Conservation (phyloP, 2,797 vertebrate species). For the Tokudaia muenninki region DNA sequence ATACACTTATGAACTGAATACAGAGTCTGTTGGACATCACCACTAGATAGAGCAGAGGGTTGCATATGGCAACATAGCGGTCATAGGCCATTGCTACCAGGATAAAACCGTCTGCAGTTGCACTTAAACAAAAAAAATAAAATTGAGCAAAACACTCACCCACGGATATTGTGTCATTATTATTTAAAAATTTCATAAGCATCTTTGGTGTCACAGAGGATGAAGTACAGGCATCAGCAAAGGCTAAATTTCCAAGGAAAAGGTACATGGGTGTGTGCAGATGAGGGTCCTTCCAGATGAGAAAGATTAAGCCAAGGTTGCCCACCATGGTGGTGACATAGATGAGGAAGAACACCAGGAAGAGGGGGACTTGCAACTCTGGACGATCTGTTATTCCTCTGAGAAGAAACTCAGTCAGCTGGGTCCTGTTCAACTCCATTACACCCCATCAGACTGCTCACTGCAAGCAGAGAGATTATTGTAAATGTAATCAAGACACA, state of each 20-base stretch:
- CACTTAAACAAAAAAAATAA: slow-evolving; percentile 69
- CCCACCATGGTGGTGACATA: slow-evolving; percentile 52
- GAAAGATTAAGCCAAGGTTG: slow-evolving; percentile 57
- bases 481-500: neutral
- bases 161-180: slow-evolving; percentile 40
- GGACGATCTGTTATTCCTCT: neutral
- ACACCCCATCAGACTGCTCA: neutral
- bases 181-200: slow-evolving; percentile 50
- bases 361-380: neutral
- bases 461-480: neutral
- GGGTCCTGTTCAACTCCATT: neutral
- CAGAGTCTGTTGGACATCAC: slow-evolving; percentile 76
- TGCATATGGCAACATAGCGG: slow-evolving; percentile 79
- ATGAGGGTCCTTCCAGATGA: slow-evolving; percentile 50
- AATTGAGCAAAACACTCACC: slow-evolving; percentile 56
- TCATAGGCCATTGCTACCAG: slow-evolving; percentile 82
- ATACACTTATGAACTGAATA: slow-evolving; percentile 40
- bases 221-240: slow-evolving; percentile 58
- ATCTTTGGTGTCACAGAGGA: slow-evolving; percentile 70
- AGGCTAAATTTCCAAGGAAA: slow-evolving; percentile 65
- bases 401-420: neutral
- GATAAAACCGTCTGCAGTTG: slow-evolving; percentile 79
- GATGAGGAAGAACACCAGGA: neutral
- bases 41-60: slow-evolving; percentile 77
- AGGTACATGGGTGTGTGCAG: slow-evolving; percentile 74